Base-by-base conservation (phyloP, 1,140 invertebrate genomes). In the Subanguina moxae region DNA sequence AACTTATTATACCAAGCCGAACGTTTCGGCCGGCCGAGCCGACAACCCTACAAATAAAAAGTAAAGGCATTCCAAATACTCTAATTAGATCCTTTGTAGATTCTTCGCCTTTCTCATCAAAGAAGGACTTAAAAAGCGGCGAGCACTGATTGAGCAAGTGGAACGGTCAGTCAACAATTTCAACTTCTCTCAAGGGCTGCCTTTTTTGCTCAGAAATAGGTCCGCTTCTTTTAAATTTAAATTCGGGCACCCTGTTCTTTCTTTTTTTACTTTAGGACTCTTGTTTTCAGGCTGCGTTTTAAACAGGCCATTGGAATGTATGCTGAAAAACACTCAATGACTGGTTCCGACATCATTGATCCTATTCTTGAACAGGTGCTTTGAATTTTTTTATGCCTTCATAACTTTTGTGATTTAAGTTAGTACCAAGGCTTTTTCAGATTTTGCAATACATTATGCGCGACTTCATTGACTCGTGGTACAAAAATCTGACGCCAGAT, bases 401-500 rank as follows among this genome's bases (percentile, higher is more conserved):
- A 43, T 25, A 61, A 25, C n/a, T 30, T 61, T 61, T 61, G 28
- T n/a, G n/a, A 13, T 23, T 62, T 57, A 28, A 56, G 28, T 25
- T 30, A 28, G 59, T 5, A 52, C 19, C 13, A 62, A 56, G 3
- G 1, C 11, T 32, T 21, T 52, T 62, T 19, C n/a, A 71, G 69
- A 71, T 71, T 27, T 59, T 71, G 13, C 69, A 71, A 21, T 61
- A 73, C 25, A 27, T 71, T 30, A 71, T 71, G 57, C 71, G 70
- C n/a, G 69, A 71, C 19, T 71, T 21, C 38, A 46, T 71, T 5
- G 69, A 71, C 25, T 74, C 69, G 0, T 71, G 69, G 69, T 71
- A 71, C 43, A 71, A 71, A 38, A 43, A 71, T n/a, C 9, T 71
- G 45, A 72, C 67, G 19, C 48, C 43, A 17, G 69, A 71, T 28